Conservation (phyloP, 2,797 vertebrate genomes). For the Lemur catta region DNA sequence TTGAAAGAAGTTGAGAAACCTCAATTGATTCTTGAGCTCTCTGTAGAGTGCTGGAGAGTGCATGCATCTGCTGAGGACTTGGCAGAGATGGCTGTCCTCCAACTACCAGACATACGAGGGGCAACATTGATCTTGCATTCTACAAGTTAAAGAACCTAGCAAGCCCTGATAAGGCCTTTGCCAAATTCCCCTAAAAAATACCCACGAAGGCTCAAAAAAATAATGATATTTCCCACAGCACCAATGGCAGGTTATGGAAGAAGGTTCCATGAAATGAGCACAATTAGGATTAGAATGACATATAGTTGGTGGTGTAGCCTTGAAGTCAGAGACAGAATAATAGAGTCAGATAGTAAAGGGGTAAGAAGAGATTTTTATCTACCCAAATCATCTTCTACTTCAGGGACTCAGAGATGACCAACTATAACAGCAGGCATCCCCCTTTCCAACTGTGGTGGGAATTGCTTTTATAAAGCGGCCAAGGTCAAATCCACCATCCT, state of each 20-base stretch:
- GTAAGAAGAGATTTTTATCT: background rate
- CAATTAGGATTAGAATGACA: background rate
- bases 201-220: background rate
- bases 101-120: background rate
- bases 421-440: background rate
- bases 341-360: background rate
- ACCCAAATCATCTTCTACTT: background rate
- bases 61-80: rapidly evolving
- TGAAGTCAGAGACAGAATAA: background rate
- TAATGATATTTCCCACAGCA: background rate
- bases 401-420: background rate
- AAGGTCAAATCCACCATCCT: background rate
- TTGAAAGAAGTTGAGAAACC: background rate
- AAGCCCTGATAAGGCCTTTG: background rate
- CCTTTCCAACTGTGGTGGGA: background rate
- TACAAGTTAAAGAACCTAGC: background rate
- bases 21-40: background rate
- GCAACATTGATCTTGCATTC: background rate
- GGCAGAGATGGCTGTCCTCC: background rate
- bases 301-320: background rate
- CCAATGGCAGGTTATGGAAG: background rate
- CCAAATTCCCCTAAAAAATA: background rate
- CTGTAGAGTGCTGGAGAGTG: background rate
- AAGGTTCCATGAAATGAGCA: background rate
- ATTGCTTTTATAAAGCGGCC: background rate